A percentile compares a stretch with the other conserved stretches of the same genome.
These are phyloP conservation scores for Lepidocolaptes lacrymiger DNA, from an alignment of 2,797 vertebrate genomes.

Conservation along the genomic window DNA sequence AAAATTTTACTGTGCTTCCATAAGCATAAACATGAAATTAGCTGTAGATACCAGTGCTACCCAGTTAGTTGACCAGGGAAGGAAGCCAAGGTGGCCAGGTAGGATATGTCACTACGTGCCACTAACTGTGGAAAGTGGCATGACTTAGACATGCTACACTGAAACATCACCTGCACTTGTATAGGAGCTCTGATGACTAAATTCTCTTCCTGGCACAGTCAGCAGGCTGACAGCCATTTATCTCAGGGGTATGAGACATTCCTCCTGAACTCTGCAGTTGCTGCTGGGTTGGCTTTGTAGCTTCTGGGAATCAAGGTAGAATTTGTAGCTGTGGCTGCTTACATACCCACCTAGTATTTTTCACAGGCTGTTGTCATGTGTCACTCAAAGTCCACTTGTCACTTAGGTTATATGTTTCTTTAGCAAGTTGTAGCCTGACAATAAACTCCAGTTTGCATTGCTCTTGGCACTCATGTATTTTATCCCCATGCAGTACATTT, in stretches of 20 bases:
- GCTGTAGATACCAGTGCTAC: neutral
- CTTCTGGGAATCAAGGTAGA: neutral
- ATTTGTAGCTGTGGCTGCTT: rapidly evolving
- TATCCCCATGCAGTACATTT: neutral
- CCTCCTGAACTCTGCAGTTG: neutral
- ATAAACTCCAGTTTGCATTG: neutral
- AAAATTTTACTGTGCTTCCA: neutral
- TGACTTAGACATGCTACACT: neutral
- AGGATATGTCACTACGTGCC: neutral
- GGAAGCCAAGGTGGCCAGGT: neutral
- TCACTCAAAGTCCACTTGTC: neutral
- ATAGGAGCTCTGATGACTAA: neutral
- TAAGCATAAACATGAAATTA: neutral
- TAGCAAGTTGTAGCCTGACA: neutral
- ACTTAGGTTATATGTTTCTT: neutral
- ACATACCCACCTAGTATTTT: neutral
- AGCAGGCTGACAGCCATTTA: neutral
- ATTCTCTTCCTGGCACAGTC: neutral
- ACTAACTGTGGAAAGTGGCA: neutral
- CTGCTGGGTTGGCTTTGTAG: neutral
- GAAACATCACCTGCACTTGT: neutral
- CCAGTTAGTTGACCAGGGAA: neutral
- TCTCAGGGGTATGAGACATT: neutral
- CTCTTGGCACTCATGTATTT: neutral
- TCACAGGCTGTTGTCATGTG: neutral